Percentiles rank a stretch among this genome's conserved stretches.
These are phyloP conservation scores for Cantharis nigra DNA, from an alignment of 2,888 invertebrate genomes.

Conservation along the genomic window DNA sequence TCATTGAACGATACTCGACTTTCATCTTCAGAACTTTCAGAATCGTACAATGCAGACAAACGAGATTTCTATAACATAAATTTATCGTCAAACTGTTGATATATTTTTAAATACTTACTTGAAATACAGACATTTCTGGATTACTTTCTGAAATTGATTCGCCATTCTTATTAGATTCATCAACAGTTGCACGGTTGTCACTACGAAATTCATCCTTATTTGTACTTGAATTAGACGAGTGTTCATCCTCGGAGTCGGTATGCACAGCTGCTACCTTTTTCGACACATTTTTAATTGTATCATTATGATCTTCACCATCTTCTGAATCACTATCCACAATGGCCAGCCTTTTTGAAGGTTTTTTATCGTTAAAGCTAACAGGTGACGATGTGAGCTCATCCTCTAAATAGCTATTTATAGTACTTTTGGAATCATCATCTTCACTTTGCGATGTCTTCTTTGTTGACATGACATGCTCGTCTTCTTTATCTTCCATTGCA, in stretches of 20 bases:
- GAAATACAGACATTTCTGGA: background rate
- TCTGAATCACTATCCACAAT: constrained; percentile 38
- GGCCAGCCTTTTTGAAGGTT: constrained; percentile 1
- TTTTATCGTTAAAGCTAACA: background rate
- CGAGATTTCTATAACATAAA: constrained; percentile 40
- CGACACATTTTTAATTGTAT: background rate
- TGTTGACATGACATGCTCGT: background rate
- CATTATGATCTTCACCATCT: background rate
- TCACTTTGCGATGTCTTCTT: background rate
- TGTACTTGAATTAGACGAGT: background rate
- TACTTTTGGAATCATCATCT: background rate
- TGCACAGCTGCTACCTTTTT: constrained; percentile 27
- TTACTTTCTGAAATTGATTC: constrained; percentile 30
- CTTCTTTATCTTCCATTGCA: background rate
- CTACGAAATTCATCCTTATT: background rate
- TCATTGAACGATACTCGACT: background rate
- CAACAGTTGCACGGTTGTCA: background rate
- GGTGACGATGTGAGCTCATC: background rate
- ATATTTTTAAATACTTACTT: constrained; percentile 2
- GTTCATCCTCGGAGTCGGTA: constrained; percentile 34
- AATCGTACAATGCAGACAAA: constrained; percentile 59
- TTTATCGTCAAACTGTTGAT: background rate
- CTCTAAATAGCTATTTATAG: background rate
- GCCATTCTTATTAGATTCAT: constrained; percentile 30
- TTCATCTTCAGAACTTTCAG: constrained; percentile 60